Base-by-base conservation (phyloP, 2,888 invertebrate genomes). In the Mythimna pallens region DNA sequence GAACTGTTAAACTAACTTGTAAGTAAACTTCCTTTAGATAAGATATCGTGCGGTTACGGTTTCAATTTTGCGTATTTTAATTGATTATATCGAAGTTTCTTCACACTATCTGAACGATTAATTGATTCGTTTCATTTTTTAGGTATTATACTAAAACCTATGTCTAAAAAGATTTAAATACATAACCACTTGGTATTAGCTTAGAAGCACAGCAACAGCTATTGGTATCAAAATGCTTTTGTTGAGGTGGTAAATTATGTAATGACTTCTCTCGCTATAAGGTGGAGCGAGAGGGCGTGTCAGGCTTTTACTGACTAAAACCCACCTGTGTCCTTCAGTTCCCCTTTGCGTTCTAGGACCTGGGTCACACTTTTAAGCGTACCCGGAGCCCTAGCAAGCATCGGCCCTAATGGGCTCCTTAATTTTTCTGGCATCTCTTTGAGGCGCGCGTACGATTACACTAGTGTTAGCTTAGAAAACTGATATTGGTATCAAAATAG, bases 1-100 rank as follows among this genome's bases (percentile, higher is more conserved):
- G 30, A 69, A 40, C 40, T 12, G 62, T 69, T 40, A 17, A 62
- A 43, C 50, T 70, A 43, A 57, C 62, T 57, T 43, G 52, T 76
- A 63, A 58, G 67, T 30, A 71, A 79, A 80, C 67, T 65, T 79
- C 80, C 80, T 70, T 9, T 55, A 25, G 73, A 80, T 77, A 61
- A 73, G 68, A 69, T 66, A 68, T 0, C 40, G 8, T 47, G 8
- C 5, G 14, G 55, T 22, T 64, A 73, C 52, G 73, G 66, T 47
- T 36, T 30, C 14, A 25, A 17, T 64, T 65, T 52, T 20, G 47
- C 54, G 68, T 34, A 30, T 58, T 50, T 30, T 5, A 65, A 76
- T 72, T 30, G 67, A 79, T 80, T 71, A 54, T n/a, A 61, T 20
- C 30, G 20, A 22, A 30, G 61, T 50, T 43, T 61, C 25, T 65